Evolutionary conservation across 2,888 invertebrate genomes (phyloP).

Genomic region (Sycophila texana): DNA sequence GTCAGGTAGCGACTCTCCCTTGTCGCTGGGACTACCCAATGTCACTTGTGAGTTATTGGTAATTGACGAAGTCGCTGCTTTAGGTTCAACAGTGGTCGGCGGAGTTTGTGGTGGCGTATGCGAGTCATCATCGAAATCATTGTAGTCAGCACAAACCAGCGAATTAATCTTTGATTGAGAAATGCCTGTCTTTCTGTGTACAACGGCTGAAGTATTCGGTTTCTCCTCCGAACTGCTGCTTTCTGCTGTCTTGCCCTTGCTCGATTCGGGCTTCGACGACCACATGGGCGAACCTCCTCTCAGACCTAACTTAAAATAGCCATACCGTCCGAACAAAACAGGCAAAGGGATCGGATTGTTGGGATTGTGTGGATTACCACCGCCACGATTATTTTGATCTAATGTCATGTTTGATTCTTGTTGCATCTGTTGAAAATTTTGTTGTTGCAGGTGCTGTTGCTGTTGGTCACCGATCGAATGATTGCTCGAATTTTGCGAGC

Average conservation of each 20-base stretch:
- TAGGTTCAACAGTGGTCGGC: slow-evolving; percentile 66
- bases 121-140: slow-evolving; percentile 80
- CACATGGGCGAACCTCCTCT: slow-evolving; percentile 84
- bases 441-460: slow-evolving; percentile 67
- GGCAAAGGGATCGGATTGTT: slow-evolving; percentile 80
- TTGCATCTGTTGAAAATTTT: slow-evolving; percentile 78
- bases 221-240: slow-evolving; percentile 76
- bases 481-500: slow-evolving; percentile 75
- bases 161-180: slow-evolving; percentile 76
- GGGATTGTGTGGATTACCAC: slow-evolving; percentile 78
- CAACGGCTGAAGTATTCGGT: slow-evolving; percentile 73
- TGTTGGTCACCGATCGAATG: slow-evolving; percentile 77
- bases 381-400: slow-evolving; percentile 74
- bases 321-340: slow-evolving; percentile 79
- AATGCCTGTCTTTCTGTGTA: slow-evolving; percentile 72
- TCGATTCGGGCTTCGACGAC: slow-evolving; percentile 76
- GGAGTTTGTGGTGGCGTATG: slow-evolving; percentile 79
- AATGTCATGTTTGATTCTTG: slow-evolving; percentile 61
- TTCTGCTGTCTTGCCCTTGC: slow-evolving; percentile 72
- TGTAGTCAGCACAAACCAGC: slow-evolving; percentile 79
- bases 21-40: slow-evolving; percentile 74
- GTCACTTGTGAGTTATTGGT: slow-evolving; percentile 50
- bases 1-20: slow-evolving; percentile 76
- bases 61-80: slow-evolving; percentile 60
- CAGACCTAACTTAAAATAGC: slow-evolving; percentile 80